These are phyloP conservation scores for Pantelozetes paolii DNA, from an alignment of 2,888 invertebrate genomes.

Conservation along the genomic window DNA sequence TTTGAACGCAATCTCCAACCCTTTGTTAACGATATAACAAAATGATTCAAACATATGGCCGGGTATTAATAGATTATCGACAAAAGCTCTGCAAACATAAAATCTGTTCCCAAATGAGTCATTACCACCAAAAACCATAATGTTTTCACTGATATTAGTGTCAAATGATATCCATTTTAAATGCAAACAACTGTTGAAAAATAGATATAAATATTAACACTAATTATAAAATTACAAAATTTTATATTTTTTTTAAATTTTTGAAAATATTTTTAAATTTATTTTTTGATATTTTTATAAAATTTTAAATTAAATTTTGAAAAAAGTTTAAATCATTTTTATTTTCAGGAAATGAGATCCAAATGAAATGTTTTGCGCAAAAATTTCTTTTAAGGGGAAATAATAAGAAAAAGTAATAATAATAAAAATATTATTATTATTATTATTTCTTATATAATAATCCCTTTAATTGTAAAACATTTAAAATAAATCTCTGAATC, in stretches of 20 bases:
- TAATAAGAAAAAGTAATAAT: no score
- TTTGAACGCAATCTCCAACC: background rate
- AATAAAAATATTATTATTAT: no score
- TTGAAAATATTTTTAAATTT: background rate
- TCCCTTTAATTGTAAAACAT: no score
- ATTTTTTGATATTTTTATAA: background rate
- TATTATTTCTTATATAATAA: no score
- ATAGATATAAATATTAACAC: no score
- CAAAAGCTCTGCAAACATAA: background rate
- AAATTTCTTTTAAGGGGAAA: slow-evolving; percentile 3
- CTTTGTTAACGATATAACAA: background rate
- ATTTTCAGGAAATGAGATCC: background rate
- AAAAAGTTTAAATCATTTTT: background rate
- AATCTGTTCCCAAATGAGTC: slow-evolving; percentile 18
- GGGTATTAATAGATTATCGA: background rate
- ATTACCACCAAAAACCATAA: slow-evolving; percentile 7
- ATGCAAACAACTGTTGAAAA: background rate
- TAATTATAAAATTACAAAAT: no score
- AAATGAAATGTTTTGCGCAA: background rate
- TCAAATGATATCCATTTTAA: background rate
- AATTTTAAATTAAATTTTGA: background rate
- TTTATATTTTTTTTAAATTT: no score
- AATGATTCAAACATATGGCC: background rate
- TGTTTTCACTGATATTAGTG: background rate
- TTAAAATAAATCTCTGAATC: no score